Conservation (phyloP, 2,113 vertebrate genomes). For the Ammodramus savannarum region DNA sequence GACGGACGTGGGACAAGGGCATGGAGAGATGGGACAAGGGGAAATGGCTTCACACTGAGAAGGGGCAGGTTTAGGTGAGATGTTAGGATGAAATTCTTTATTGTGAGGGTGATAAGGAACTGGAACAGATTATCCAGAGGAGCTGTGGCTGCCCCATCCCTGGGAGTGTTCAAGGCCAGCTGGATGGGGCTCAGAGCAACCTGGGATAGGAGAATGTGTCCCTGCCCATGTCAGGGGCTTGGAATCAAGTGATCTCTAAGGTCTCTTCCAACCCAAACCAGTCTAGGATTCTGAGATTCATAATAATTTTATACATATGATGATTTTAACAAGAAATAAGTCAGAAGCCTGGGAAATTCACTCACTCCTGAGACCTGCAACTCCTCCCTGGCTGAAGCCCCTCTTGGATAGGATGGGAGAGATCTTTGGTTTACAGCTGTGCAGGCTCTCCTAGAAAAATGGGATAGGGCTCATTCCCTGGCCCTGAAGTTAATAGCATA, state of each 20-base stretch:
- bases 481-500: rapidly evolving
- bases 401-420: not conserved
- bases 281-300: not conserved
- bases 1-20: not conserved
- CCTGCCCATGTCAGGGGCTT: rapidly evolving
- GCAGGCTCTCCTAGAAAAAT: not conserved
- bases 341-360: not conserved
- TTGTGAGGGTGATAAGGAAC: not conserved
- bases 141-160: not conserved
- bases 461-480: not conserved
- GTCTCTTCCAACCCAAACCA: not conserved
- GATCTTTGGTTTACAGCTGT: not conserved
- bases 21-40: too few species aligned
- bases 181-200: not conserved
- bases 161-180: not conserved
- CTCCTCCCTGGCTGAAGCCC: not conserved
- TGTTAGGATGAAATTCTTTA: not conserved
- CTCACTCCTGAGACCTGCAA: not conserved
- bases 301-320: not conserved
- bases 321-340: not conserved
- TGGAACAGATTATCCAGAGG: not conserved
- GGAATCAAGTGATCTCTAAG: not conserved
- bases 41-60: not conserved
- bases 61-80: not conserved
- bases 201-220: rapidly evolving